phyloP scores from a whole-genome alignment of 2,797 vertebrate genomes.

The Arctocebus calabarensis region DNA sequence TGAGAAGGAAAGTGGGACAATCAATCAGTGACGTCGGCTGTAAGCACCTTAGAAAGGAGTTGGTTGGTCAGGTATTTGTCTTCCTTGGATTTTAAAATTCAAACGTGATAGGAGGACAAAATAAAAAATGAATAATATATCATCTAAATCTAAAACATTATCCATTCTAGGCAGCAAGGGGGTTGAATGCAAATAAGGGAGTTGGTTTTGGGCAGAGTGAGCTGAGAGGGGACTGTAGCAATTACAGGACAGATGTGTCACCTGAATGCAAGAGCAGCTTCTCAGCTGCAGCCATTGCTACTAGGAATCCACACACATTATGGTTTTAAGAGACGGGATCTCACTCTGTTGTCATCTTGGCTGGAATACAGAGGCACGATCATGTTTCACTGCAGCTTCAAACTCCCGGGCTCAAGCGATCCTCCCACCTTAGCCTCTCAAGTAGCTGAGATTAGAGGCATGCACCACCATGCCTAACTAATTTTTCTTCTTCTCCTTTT shows the following conservation, averaged over 20 bases:
- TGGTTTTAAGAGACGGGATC: neutral
- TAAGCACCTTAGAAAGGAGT: neutral
- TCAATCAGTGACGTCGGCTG: conserved; percentile 5
- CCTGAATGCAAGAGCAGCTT: neutral
- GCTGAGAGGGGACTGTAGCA: neutral
- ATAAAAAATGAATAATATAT: neutral
- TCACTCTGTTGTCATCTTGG: neutral
- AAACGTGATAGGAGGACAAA: neutral
- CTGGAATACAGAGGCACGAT: neutral
- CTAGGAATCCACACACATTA: neutral
- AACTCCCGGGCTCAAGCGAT: neutral
- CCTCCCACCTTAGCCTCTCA: neutral
- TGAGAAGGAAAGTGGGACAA: neutral
- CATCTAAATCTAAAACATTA: neutral
- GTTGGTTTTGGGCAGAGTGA: neutral
- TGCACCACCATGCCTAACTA: neutral
- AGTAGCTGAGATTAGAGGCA: neutral
- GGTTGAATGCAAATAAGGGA: neutral
- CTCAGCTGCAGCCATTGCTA: neutral
- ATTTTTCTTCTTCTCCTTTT: neutral
- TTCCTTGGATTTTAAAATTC: conserved; percentile 24
- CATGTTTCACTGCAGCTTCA: neutral
- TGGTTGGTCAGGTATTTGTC: neutral
- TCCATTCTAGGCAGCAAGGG: neutral
- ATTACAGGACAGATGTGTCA: neutral